Base-by-base conservation (phyloP, 2,113 vertebrate species). In the Catharus bicknelli region DNA sequence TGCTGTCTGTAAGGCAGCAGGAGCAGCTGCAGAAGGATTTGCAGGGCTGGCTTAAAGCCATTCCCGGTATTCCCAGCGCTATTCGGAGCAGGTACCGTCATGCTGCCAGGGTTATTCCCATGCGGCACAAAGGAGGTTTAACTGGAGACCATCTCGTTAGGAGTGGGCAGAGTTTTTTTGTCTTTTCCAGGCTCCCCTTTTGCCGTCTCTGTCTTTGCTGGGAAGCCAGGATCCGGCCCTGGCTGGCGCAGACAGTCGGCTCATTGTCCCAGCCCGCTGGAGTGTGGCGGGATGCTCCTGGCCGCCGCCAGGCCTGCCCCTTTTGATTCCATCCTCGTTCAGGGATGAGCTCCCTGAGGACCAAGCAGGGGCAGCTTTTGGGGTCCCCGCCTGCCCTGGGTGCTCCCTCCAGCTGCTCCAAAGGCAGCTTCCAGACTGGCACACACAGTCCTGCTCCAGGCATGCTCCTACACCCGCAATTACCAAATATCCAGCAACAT, bases 241-340 rank as follows among this genome's bases (percentile, higher is more conserved):
- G 86, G 63, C 86, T 68, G 78, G 69, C 0, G 51, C 76, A 85
- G 90, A 94, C 95, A 94, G 94, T 90, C 7, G 2, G 25, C 2
- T 48, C 90, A 80, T 96, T 95, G 95, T 95, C 90, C 86, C 8
- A 13, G 88, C 17, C 36, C 4, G 18, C 6, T 94, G 4, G 16
- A 94, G 90, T 90, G 94, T 96, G 88, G 88, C 43, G 32, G 86
- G 90, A 90, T 95, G 90, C 88, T 95, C 88, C 86, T 57, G 82
- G 82, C 83, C 1, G 2, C 68, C 5, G 3, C 85, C 75, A 40
- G 22, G 12, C 18, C 26, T n/a, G 58, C 19, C 68, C 59, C 51
- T 64, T 77, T 75, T 2, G 26, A 59, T 85, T 67, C 72, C 70
- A 23, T 38, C 53, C 43, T 5, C 14, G 10, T n/a, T 36, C 75